Percentiles rank a stretch among this genome's conserved stretches.
Conservation (phyloP, 2,888 invertebrate species). For the Athripsodes cinereus region DNA sequence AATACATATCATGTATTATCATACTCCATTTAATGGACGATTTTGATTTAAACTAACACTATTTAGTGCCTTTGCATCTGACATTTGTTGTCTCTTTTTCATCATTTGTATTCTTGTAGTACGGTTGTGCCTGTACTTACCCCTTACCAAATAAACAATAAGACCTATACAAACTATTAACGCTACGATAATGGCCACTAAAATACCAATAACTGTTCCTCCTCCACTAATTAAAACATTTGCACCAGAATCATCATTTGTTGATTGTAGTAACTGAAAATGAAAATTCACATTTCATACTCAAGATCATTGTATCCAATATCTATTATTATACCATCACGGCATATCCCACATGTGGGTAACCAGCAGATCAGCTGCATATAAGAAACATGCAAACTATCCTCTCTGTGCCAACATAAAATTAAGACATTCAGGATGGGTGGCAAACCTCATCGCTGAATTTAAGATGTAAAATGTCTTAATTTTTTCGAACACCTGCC, state of each 20-base stretch:
- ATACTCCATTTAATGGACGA: not conserved
- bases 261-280: conserved; percentile 31
- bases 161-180: conserved; percentile 38
- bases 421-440: no score
- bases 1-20: not conserved
- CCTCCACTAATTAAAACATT: conserved; percentile 16
- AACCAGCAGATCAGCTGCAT: no score
- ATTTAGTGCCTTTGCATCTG: conserved; percentile 33
- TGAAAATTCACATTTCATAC: not conserved
- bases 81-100: conserved; percentile 39
- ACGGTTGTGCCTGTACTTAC: conserved; percentile 31
- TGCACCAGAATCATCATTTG: conserved; percentile 27
- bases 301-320: no score
- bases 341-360: no score
- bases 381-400: no score
- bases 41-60: not conserved
- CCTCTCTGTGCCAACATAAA: no score
- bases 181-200: conserved; percentile 35
- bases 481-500: no score
- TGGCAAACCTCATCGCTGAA: no score
- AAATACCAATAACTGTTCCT: conserved; percentile 32
- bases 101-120: conserved; percentile 36
- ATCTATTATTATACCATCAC: no score
- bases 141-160: conserved; percentile 38
- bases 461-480: no score